Evolutionary conservation across 2,113 vertebrate genomes (phyloP).

Genomic region (Crypturellus undulatus): DNA sequence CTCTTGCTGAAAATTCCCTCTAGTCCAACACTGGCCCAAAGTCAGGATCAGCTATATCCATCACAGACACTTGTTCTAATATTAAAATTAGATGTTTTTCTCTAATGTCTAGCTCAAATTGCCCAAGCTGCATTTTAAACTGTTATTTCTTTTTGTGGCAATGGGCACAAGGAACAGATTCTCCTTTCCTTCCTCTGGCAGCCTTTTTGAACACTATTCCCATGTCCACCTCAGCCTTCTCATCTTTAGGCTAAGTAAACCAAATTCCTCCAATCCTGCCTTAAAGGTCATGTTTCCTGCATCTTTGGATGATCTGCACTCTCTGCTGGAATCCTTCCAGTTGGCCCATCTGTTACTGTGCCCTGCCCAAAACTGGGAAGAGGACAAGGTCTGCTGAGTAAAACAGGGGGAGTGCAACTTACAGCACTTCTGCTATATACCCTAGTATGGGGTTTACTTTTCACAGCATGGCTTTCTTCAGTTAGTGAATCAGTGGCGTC

Average conservation of each 20-base stretch:
- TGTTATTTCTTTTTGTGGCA: neutral
- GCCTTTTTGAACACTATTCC: neutral
- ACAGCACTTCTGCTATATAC: neutral
- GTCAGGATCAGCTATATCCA: neutral
- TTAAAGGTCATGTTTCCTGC: conserved; percentile 53
- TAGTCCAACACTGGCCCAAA: conserved; percentile 28
- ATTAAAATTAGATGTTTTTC: conserved; percentile 30
- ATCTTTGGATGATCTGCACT: conserved; percentile 27
- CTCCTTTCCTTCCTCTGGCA: neutral
- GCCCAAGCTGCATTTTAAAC: neutral
- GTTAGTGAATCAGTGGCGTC: conserved; percentile 8
- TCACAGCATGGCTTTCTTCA: conserved; percentile 31
- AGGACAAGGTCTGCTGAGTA: conserved; percentile 55
- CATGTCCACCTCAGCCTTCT: neutral
- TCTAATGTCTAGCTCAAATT: conserved; percentile 16
- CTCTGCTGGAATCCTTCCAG: conserved; percentile 48
- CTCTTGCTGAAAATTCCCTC: conserved; percentile 42
- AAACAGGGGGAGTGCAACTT: conserved; percentile 49
- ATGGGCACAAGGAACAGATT: neutral
- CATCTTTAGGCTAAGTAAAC: conserved; percentile 10
- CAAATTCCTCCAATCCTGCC: conserved; percentile 30
- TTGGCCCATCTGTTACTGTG: conserved; percentile 44
- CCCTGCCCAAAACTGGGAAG: conserved; percentile 27
- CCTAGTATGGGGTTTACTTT: conserved; percentile 38
- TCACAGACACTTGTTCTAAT: conserved; percentile 34